Conservation (phyloP, 2,113 vertebrate genomes). For the Tympanuchus pallidicinctus region DNA sequence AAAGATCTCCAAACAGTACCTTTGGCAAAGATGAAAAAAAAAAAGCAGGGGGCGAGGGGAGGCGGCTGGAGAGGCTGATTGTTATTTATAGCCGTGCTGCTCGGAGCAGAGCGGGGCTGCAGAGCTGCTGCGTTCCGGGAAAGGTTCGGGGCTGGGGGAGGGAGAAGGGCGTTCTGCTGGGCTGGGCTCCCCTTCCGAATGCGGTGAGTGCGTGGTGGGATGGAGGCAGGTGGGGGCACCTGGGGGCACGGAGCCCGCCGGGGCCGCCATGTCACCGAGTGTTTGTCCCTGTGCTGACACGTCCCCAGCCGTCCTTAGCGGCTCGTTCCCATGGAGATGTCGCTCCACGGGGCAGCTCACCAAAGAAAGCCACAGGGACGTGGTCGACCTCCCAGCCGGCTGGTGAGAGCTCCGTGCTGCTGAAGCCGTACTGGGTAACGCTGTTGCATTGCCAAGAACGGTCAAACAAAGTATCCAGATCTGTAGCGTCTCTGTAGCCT, state of each 20-base stretch:
- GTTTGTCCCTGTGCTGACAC: neutral
- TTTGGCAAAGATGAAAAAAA: slow-evolving; percentile 79
- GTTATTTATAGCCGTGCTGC: slow-evolving; percentile 69
- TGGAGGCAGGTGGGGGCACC: neutral
- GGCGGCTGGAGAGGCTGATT: slow-evolving; percentile 43
- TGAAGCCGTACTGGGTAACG: slow-evolving; percentile 32
- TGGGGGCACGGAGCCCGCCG: too few relatives aligned
- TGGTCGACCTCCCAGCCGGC: neutral
- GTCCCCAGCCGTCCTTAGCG: neutral
- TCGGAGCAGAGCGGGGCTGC: slow-evolving; percentile 9
- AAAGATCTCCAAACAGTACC: slow-evolving; percentile 85
- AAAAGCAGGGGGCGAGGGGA: slow-evolving; percentile 51
- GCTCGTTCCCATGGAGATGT: neutral
- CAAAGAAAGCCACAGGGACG: too few relatives aligned
- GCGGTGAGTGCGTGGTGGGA: neutral
- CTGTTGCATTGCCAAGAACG: neutral
- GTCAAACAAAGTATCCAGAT: slow-evolving; percentile 48
- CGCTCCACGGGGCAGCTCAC: too few relatives aligned
- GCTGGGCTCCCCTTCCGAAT: too few relatives aligned
- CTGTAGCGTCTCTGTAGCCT: slow-evolving; percentile 25
- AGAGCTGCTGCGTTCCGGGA: slow-evolving; percentile 2
- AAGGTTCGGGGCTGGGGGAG: slow-evolving; percentile 1
- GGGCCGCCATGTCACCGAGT: neutral
- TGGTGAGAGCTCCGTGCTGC: neutral
- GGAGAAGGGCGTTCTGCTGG: neutral